These are phyloP conservation scores for Paedocypris micromegethes DNA, from an alignment of 2,797 vertebrate genomes.

Conservation along the genomic window DNA sequence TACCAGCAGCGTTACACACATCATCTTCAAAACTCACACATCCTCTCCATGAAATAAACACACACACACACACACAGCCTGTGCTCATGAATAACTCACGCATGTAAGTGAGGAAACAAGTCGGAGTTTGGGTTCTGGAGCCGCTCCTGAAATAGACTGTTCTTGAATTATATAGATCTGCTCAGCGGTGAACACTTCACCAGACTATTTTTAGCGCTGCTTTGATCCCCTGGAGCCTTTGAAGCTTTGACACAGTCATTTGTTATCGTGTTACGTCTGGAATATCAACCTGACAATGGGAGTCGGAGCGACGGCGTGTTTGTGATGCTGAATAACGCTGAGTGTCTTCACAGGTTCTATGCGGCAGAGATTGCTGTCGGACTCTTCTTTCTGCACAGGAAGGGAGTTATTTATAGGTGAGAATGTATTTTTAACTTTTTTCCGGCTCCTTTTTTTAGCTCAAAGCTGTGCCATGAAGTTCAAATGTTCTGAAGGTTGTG, in stretches of 20 bases:
- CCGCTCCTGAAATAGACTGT: slow-evolving; percentile 6
- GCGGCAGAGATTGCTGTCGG: slow-evolving; percentile 93
- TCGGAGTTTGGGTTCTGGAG: neutral
- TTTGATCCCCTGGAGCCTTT: neutral
- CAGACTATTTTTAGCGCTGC: neutral
- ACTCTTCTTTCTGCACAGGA: slow-evolving; percentile 91
- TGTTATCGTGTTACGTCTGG: neutral
- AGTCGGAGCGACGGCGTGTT: no score
- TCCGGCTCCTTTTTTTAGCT: neutral
- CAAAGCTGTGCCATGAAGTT: no score
- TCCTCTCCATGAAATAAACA: no score
- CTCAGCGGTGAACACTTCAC: neutral
- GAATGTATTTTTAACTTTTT: slow-evolving; percentile 43
- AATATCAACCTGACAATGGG: slow-evolving; percentile 3
- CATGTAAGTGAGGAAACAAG: no score
- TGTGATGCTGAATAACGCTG: slow-evolving; percentile 12
- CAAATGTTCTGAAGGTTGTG: no score
- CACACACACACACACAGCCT: neutral
- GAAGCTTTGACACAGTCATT: slow-evolving; percentile 6
- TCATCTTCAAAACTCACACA: no score
- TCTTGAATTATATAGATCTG: slow-evolving; percentile 1
- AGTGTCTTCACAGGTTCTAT: slow-evolving; percentile 79
- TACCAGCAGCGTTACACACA: no score
- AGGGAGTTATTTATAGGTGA: slow-evolving; percentile 95
- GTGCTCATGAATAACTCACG: neutral